Evolutionary conservation across 2,888 invertebrate species (phyloP), one percentile per base, ranked within the genome.

Genomic region (Scotopteryx bipunctaria): DNA sequence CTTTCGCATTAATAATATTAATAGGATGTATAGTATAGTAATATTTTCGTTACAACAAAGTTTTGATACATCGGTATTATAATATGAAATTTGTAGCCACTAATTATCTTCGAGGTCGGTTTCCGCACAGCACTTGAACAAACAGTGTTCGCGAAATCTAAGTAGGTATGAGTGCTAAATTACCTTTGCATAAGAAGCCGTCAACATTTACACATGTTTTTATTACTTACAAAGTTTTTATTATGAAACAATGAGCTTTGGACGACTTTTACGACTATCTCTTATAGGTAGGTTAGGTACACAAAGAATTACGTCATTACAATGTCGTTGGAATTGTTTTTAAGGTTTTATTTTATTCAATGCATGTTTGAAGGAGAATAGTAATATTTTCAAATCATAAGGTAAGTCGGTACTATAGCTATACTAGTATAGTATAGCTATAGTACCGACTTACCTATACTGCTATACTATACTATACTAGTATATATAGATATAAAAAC

Each of bases 161-260:
- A 66, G n/a, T n/a, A n/a, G n/a, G n/a, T n/a, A 66, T 69, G 57
- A 70, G 60, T 61, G 51, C 55, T 56, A 47, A 67, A 67, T 63
- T 55, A 25, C 19, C 40, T 45, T 44, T 46, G 40, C 49, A 45
- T 55, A 32, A 40, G 46, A 41, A 14, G 9, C 15, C 9, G 38
- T 5, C 3, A 27, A 27, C 5, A 33, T 35, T 35, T 13, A 33
- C 11, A 27, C 5, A 23, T 23, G 23, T 31, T 41, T 41, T 45
- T 32, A 5, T 32, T 32, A 19, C 25, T 6, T 13, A 16, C 8
- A 21, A 33, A 15, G 14, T 42, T 23, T 41, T 40, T 48, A 11
- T 49, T 36, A 29, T 21, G 16, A 44, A 36, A 44, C 23, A 44
- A 36, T 44, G 35, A 19, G 27, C 13, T 25, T 23, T 35, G 14